Evolutionary conservation across 1,140 invertebrate species (phyloP).

Genomic region (Eufriesea mexicana): DNA sequence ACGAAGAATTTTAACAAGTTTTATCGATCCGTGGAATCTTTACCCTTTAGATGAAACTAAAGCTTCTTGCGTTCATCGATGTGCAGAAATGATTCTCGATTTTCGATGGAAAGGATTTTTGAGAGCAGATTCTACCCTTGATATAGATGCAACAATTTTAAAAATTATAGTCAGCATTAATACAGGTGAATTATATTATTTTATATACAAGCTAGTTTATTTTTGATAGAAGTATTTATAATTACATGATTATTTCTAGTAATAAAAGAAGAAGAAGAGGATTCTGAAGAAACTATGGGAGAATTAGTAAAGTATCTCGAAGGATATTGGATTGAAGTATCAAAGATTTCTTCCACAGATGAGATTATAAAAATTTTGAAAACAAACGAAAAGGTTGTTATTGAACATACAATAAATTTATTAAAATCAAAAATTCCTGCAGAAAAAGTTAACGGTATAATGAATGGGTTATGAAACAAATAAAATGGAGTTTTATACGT

Average conservation of each 20-base stretch:
- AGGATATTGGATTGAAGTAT: slow-evolving; percentile 68
- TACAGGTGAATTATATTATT: slow-evolving; percentile 44
- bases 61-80: slow-evolving; percentile 35
- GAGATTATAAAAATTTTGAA: slow-evolving; percentile 61
- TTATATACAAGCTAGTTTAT: slow-evolving; percentile 53
- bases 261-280: slow-evolving; percentile 45
- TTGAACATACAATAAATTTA: slow-evolving; percentile 48
- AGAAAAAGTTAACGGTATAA: slow-evolving; percentile 19
- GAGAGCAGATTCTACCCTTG: background rate
- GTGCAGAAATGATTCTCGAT: slow-evolving; percentile 40
- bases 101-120: slow-evolving; percentile 39
- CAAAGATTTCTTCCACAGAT: slow-evolving; percentile 48
- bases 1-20: slow-evolving; percentile 37
- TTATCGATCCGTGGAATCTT: slow-evolving; percentile 30
- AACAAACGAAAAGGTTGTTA: slow-evolving; percentile 46
- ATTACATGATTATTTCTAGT: slow-evolving; percentile 23
- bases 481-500: background rate
- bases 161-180: slow-evolving; percentile 36
- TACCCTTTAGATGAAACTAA: slow-evolving; percentile 27
- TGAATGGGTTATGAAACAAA: background rate
- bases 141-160: slow-evolving; percentile 23
- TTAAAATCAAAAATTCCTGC: slow-evolving; percentile 35
- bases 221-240: slow-evolving; percentile 7
- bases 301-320: slow-evolving; percentile 60
- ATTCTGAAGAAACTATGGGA: slow-evolving; percentile 40